A percentile compares a stretch with the other conserved stretches of the same genome.
phyloP scores from a whole-genome alignment of 2,888 invertebrate genomes.

The Lymantria dispar region DNA sequence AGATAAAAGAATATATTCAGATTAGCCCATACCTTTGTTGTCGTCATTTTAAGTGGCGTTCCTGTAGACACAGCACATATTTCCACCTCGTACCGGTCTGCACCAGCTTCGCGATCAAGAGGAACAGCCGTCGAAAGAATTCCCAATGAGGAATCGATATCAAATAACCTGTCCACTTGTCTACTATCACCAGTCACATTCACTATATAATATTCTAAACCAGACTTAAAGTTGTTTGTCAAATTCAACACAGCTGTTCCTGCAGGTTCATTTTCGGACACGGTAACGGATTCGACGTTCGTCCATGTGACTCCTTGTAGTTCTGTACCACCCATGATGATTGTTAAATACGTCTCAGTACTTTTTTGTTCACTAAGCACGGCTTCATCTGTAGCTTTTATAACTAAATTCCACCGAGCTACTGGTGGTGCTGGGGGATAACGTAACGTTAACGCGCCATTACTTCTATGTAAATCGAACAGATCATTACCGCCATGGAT shows the following conservation, averaged over 20 bases:
- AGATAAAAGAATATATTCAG: slow-evolving; percentile 13
- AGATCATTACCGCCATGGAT: slow-evolving; percentile 89
- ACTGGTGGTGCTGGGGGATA: slow-evolving; percentile 84
- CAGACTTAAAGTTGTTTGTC: slow-evolving; percentile 85
- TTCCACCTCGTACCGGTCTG: slow-evolving; percentile 91
- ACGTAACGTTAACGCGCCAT: slow-evolving; percentile 87
- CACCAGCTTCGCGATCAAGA: slow-evolving; percentile 92
- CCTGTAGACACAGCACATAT: slow-evolving; percentile 91
- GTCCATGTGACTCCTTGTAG: slow-evolving; percentile 83
- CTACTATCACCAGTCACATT: slow-evolving; percentile 89
- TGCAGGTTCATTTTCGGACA: slow-evolving; percentile 94
- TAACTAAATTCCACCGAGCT: slow-evolving; percentile 90
- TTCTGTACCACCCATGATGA: slow-evolving; percentile 86
- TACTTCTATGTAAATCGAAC: slow-evolving; percentile 91
- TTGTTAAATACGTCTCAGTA: slow-evolving; percentile 92
- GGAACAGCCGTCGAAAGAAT: slow-evolving; percentile 92
- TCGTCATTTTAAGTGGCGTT: slow-evolving; percentile 87
- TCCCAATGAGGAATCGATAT: slow-evolving; percentile 94
- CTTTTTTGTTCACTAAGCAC: slow-evolving; percentile 93
- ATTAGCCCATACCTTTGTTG: slow-evolving; percentile 88
- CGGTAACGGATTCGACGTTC: slow-evolving; percentile 87
- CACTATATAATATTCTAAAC: slow-evolving; percentile 95
- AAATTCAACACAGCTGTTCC: slow-evolving; percentile 93
- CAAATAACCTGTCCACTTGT: slow-evolving; percentile 94
- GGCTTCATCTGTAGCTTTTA: slow-evolving; percentile 96